Conservation (phyloP, 1,140 invertebrate genomes). For the Brachionus koreanus region DNA sequence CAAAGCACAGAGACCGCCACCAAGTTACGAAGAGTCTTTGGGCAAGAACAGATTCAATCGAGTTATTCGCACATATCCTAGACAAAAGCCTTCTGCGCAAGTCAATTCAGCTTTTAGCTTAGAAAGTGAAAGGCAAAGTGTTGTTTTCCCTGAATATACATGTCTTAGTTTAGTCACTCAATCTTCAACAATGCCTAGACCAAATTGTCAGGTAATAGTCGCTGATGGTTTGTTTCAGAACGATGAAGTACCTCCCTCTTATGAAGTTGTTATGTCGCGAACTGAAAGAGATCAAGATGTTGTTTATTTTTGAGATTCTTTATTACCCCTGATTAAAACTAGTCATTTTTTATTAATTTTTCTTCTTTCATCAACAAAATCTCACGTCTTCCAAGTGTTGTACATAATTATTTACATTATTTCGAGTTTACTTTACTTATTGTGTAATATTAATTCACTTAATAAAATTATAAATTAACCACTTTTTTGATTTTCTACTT, state of each 20-base stretch:
- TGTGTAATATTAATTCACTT: too few species aligned
- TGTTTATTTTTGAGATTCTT: conserved; percentile 6
- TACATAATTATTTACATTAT: neutral
- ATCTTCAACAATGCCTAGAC: neutral
- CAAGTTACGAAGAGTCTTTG: neutral
- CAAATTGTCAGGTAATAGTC: neutral
- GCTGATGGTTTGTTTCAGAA: neutral
- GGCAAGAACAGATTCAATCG: neutral
- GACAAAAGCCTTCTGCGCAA: neutral
- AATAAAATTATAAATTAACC: too few species aligned
- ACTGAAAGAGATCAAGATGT: neutral
- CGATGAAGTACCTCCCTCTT: neutral
- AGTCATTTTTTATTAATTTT: neutral
- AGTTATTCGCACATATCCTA: conserved; percentile 11
- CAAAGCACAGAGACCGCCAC: neutral
- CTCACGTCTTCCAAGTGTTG: neutral
- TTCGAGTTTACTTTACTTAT: neutral
- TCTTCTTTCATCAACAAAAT: neutral
- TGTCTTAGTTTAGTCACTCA: conserved; percentile 8
- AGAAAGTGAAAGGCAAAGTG: neutral
- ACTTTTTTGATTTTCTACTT: too few species aligned
- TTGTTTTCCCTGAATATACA: neutral
- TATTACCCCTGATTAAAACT: neutral
- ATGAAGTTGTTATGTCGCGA: neutral
- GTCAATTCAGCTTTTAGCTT: neutral